These are phyloP conservation scores for Proctacanthus coquilletti DNA, from an alignment of 1,140 invertebrate species.

Conservation along the genomic window DNA sequence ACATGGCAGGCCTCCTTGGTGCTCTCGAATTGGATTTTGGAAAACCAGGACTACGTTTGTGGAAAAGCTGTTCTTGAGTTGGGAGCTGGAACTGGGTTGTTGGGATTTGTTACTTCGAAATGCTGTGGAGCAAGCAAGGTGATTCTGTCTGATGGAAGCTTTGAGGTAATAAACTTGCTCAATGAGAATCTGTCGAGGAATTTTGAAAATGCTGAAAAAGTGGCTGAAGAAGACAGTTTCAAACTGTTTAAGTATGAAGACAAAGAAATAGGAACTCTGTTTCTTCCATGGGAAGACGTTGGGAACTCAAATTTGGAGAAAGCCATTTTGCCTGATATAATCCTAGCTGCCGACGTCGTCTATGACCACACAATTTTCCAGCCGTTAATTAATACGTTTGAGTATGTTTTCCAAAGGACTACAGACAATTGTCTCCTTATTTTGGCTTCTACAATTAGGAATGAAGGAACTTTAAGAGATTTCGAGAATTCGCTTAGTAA, in stretches of 20 bases:
- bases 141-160: conserved; percentile 22
- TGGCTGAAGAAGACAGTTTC: conserved; percentile 2
- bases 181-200: conserved; percentile 18
- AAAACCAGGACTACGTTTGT: conserved; percentile 10
- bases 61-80: conserved; percentile 19
- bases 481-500: no score
- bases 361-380: conserved; percentile 21
- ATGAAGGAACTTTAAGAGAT: no score
- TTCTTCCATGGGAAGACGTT: conserved; percentile 14
- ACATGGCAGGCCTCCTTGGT: conserved; percentile 25
- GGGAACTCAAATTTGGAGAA: conserved; percentile 9
- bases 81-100: conserved; percentile 20
- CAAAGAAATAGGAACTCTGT: not conserved
- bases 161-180: conserved; percentile 18
- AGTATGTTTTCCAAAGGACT: conserved; percentile 14
- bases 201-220: conserved; percentile 7
- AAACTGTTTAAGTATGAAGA: not conserved
- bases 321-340: conserved; percentile 9
- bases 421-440: no score
- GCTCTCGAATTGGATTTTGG: conserved; percentile 18
- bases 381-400: conserved; percentile 12
- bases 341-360: conserved; percentile 24
- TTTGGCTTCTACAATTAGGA: no score
- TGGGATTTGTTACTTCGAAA: conserved; percentile 18
- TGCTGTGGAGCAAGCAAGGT: conserved; percentile 10